Percentiles rank a stretch among this genome's conserved stretches.
These are phyloP conservation scores for Ophiothrix spiculata DNA, from an alignment of 35 echinoderm and acorn worm species.

Conservation along the genomic window DNA sequence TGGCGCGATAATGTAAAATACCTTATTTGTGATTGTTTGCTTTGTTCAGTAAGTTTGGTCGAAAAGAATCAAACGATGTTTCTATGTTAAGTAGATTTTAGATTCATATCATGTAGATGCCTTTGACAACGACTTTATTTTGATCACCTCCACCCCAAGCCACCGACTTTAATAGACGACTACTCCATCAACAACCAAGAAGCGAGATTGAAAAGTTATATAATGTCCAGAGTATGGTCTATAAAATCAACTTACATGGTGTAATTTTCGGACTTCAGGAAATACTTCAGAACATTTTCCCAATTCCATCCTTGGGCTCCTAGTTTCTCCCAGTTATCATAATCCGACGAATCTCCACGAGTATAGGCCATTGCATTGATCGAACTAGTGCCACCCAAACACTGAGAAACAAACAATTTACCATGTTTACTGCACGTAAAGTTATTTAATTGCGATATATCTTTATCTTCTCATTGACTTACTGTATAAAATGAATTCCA, in stretches of 20 bases:
- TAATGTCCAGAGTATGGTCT: too few relatives aligned
- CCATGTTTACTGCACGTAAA: neutral
- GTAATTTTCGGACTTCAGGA: slow-evolving; percentile 18
- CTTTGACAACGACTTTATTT: too few relatives aligned
- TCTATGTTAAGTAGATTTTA: too few relatives aligned
- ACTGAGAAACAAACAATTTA: neutral
- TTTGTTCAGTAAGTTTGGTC: too few relatives aligned
- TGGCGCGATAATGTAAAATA: too few relatives aligned
- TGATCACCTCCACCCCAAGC: too few relatives aligned
- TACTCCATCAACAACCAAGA: too few relatives aligned
- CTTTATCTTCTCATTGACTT: neutral
- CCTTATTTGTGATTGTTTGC: too few relatives aligned
- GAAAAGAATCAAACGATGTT: too few relatives aligned
- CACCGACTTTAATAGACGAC: too few relatives aligned
- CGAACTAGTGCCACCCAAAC: slow-evolving; percentile 18
- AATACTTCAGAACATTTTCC: slow-evolving; percentile 19
- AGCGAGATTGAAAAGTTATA: too few relatives aligned
- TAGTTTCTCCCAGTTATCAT: slow-evolving; percentile 18
- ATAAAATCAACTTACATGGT: slow-evolving; percentile 2
- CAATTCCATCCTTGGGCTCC: slow-evolving; percentile 26
- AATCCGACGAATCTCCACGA: slow-evolving; percentile 13
- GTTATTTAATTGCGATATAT: neutral
- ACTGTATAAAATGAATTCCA: neutral
- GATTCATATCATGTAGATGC: too few relatives aligned
- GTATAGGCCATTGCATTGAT: slow-evolving; percentile 23